Conservation (phyloP, 2,113 vertebrate genomes). For the Callipepla squamata region DNA sequence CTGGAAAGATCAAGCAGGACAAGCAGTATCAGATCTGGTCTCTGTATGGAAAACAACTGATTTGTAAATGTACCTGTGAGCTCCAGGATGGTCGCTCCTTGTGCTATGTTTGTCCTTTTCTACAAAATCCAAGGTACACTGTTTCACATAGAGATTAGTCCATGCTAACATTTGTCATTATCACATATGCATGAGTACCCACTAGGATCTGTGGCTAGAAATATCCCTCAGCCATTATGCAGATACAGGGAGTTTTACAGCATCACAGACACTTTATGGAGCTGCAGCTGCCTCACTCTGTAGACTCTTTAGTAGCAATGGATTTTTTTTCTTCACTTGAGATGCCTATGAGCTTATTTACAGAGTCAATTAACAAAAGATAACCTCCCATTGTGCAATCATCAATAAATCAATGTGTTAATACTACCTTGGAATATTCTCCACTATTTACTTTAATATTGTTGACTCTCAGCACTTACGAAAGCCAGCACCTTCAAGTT, state of each 20-base stretch:
- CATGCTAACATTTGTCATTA: background rate
- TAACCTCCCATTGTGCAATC: constrained; percentile 86
- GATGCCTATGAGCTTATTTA: constrained; percentile 77
- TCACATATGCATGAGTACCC: background rate
- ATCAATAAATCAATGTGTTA: constrained; percentile 88
- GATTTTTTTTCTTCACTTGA: background rate
- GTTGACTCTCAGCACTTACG: constrained; percentile 80
- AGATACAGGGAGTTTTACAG: background rate
- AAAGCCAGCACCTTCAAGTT: constrained; percentile 69
- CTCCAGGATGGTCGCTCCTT: background rate
- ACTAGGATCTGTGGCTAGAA: background rate
- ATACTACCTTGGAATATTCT: constrained; percentile 84
- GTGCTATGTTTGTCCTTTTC: background rate
- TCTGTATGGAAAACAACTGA: background rate
- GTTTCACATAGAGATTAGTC: background rate
- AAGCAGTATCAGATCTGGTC: background rate
- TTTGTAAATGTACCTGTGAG: background rate
- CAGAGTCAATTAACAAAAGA: constrained; percentile 86
- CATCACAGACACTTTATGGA: background rate
- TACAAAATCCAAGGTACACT: background rate
- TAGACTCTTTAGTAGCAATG: constrained; percentile 38
- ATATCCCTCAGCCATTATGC: background rate
- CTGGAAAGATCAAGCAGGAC: background rate
- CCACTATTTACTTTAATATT: constrained; percentile 82
- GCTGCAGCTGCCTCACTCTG: background rate